These are phyloP conservation scores for Notiomystis cincta DNA, from an alignment of 2,113 vertebrate species.

Conservation along the genomic window DNA sequence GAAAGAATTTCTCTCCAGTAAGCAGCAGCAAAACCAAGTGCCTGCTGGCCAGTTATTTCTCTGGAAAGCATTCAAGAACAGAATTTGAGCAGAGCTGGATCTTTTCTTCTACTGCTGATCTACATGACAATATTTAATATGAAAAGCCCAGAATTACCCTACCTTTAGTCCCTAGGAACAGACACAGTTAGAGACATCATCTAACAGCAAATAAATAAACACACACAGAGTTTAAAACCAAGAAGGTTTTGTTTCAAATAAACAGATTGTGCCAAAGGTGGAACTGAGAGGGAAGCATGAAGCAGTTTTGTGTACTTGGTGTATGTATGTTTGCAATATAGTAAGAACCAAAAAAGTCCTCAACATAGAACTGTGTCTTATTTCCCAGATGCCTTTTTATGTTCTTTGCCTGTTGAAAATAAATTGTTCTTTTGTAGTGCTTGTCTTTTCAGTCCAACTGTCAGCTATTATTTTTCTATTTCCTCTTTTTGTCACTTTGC, in stretches of 20 bases:
- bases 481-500: constrained; percentile 91
- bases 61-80: not conserved
- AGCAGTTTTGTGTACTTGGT: not conserved
- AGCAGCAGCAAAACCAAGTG: not conserved
- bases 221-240: not conserved
- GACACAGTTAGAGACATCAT: not conserved
- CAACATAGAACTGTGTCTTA: not conserved
- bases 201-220: not conserved
- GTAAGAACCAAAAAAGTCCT: not conserved
- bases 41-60: not conserved
- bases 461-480: constrained; percentile 91
- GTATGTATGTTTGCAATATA: not conserved
- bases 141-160: not conserved
- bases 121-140: not conserved
- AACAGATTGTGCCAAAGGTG: not conserved
- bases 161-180: not conserved
- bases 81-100: not conserved
- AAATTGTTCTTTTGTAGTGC: constrained; percentile 82
- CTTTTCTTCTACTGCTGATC: not conserved
- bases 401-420: constrained; percentile 78
- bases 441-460: constrained; percentile 78
- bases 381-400: constrained; percentile 49
- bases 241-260: not conserved
- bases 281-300: not conserved
- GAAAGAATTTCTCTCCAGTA: not conserved